Percentiles rank a stretch among this genome's conserved stretches.
These are phyloP conservation scores for Lepidurus packardi DNA, from an alignment of 1,140 invertebrate genomes.

Conservation along the genomic window DNA sequence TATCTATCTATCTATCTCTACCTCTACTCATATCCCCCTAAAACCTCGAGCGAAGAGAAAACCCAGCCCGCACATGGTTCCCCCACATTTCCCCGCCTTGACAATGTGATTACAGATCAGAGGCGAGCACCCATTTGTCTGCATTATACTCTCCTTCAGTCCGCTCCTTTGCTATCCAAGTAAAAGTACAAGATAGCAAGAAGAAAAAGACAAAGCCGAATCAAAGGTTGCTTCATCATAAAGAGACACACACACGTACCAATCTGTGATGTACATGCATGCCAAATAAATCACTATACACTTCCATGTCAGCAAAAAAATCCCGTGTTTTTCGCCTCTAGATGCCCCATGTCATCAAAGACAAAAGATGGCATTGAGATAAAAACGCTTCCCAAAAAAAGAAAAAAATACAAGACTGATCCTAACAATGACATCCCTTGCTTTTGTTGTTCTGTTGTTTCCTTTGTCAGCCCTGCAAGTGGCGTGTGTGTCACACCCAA, in stretches of 20 bases:
- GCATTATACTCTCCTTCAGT: conserved; percentile 8
- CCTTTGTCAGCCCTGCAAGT: background rate
- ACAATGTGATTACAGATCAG: conserved; percentile 15
- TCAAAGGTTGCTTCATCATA: background rate
- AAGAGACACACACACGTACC: background rate
- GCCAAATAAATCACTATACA: background rate
- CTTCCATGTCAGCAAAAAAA: too few relatives aligned
- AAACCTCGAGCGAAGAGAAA: background rate
- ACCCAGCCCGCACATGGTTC: background rate
- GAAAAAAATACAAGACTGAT: background rate
- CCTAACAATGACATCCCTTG: background rate
- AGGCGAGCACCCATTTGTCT: conserved; percentile 18
- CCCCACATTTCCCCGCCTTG: conserved; percentile 20
- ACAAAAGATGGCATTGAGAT: conserved; percentile 19
- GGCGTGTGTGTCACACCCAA: conserved; percentile 3
- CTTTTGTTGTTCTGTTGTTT: background rate
- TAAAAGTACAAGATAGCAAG: background rate
- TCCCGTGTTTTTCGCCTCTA: too few relatives aligned
- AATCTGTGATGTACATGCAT: background rate
- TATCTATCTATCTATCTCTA: background rate
- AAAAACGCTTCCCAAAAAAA: background rate
- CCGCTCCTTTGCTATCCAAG: background rate
- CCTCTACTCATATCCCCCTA: background rate
- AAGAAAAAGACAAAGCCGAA: background rate
- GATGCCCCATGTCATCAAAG: background rate